These are phyloP conservation scores for Malacosoma neustria DNA, from an alignment of 2,888 invertebrate genomes.

Conservation along the genomic window DNA sequence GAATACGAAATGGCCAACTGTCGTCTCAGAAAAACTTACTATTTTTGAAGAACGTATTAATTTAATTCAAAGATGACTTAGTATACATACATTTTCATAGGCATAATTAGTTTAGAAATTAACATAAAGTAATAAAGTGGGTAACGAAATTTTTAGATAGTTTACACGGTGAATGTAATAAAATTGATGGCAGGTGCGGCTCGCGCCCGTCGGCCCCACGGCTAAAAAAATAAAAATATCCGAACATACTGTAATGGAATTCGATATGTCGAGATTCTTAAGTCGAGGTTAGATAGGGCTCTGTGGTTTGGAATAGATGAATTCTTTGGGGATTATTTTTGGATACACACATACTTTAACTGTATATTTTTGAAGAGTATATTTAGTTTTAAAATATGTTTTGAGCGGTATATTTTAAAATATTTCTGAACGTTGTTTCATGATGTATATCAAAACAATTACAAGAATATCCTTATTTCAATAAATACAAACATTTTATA, in stretches of 20 bases:
- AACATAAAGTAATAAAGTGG: conserved; percentile 69
- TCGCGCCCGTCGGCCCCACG: conserved; percentile 11
- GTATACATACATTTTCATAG: conserved; percentile 73
- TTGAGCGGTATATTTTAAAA: no score
- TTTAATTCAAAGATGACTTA: conserved; percentile 50
- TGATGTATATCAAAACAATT: no score
- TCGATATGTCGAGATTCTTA: neutral
- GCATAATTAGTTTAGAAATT: conserved; percentile 72
- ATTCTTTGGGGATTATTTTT: neutral
- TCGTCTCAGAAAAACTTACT: neutral
- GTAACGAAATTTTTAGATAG: conserved; percentile 69
- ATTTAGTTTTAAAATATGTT: no score
- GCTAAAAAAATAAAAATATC: conserved; percentile 17
- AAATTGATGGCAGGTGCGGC: conserved; percentile 52
- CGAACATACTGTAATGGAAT: conserved; percentile 6
- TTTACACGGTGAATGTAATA: conserved; percentile 54
- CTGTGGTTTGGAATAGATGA: conserved; percentile 3
- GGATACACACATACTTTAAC: no score
- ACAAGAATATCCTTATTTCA: no score
- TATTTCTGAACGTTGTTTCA: no score
- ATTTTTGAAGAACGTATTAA: conserved; percentile 37
- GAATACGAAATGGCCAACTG: neutral
- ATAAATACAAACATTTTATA: no score
- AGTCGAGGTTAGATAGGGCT: conserved; percentile 3
- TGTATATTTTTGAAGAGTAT: no score